Conservation (phyloP, 1,140 invertebrate species). For the Diabrotica undecimpunctata region DNA sequence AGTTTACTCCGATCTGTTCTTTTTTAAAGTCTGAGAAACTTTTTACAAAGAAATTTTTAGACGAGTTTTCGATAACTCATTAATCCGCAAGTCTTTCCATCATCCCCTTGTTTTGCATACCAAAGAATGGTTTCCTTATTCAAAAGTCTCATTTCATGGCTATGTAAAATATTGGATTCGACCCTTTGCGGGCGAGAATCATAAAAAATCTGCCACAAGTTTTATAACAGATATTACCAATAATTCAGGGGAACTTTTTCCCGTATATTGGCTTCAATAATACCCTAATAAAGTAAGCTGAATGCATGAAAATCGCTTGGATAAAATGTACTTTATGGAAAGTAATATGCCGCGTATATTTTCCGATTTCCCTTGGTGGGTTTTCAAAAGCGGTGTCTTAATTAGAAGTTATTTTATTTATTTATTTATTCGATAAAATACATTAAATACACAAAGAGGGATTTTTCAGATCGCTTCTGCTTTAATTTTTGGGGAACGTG, state of each 20-base stretch:
- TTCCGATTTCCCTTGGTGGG: conserved; percentile 5
- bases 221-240: conserved; percentile 15
- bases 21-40: too few relatives aligned
- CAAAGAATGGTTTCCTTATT: neutral
- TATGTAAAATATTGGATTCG: conserved; percentile 11
- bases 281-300: conserved; percentile 15
- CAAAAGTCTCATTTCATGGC: neutral
- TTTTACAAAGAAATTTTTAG: too few relatives aligned
- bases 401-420: neutral
- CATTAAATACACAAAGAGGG: too few relatives aligned
- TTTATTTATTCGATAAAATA: neutral
- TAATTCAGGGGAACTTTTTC: conserved; percentile 14
- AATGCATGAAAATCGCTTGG: conserved; percentile 15
- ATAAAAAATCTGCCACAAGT: conserved; percentile 16
- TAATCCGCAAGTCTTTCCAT: too few relatives aligned
- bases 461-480: too few relatives aligned
- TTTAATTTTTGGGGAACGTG: too few relatives aligned
- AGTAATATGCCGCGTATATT: conserved; percentile 12
- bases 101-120: neutral
- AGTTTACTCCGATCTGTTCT: too few relatives aligned
- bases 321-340: conserved; percentile 16
- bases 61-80: too few relatives aligned
- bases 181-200: conserved; percentile 10
- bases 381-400: neutral
- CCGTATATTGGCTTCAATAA: conserved; percentile 12